A percentile compares a stretch with the other conserved stretches of the same genome.
Conservation (phyloP, 2,113 vertebrate genomes). For the Crotalus helleri region DNA sequence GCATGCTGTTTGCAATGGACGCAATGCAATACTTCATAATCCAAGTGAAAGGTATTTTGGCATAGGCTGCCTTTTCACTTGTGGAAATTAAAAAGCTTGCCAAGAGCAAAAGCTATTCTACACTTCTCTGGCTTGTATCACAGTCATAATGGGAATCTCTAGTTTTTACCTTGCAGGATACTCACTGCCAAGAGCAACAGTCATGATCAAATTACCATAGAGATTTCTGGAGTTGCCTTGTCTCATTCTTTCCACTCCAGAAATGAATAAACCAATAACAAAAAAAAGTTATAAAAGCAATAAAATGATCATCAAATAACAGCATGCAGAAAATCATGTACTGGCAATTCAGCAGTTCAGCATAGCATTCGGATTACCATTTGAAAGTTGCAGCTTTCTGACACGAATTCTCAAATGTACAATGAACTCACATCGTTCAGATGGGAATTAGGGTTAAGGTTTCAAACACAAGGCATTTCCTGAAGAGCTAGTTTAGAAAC, state of each 20-base stretch:
- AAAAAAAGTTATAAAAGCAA: neutral
- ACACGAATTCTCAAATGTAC: neutral
- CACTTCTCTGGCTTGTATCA: neutral
- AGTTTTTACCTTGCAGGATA: rapidly evolving
- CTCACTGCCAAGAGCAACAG: neutral
- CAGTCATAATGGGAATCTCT: neutral
- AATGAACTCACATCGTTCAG: neutral
- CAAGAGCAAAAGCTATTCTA: neutral
- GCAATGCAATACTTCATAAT: slow-evolving; percentile 24
- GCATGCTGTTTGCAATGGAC: slow-evolving; percentile 56
- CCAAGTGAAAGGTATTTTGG: slow-evolving; percentile 55
- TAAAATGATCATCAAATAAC: neutral
- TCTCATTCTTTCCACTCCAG: neutral
- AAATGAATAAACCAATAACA: neutral
- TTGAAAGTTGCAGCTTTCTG: neutral
- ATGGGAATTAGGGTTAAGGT: neutral
- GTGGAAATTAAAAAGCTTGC: neutral
- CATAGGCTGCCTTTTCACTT: slow-evolving; percentile 36
- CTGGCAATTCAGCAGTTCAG: neutral
- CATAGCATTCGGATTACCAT: neutral
- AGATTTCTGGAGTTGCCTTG: neutral
- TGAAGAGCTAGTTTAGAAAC: neutral
- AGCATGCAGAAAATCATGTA: neutral
- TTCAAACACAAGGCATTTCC: neutral
- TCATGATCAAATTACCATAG: neutral